A percentile compares a stretch with the other conserved stretches of the same genome.
phyloP scores from a whole-genome alignment of 2,113 vertebrate species.

The Pao palembangensis region DNA sequence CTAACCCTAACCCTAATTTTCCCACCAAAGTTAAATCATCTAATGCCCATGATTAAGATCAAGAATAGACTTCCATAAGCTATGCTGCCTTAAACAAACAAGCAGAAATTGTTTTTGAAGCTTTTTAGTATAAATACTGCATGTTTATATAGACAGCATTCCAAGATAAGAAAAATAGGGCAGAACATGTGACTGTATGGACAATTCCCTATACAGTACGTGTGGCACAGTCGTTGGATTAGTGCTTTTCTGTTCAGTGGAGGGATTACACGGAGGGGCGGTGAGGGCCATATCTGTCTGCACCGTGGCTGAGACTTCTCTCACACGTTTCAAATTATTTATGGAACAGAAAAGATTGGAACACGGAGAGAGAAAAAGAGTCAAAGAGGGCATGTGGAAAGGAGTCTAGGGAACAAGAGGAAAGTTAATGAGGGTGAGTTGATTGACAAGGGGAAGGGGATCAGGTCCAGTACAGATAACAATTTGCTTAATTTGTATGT shows the following conservation, averaged over 20 bases:
- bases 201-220: constrained; percentile 28
- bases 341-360: constrained; percentile 33
- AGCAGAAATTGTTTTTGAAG: neutral
- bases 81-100: constrained; percentile 1
- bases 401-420: constrained; percentile 20
- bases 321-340: constrained; percentile 56
- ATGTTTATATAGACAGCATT: constrained; percentile 10
- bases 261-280: constrained; percentile 59
- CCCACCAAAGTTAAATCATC: neutral
- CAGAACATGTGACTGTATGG: constrained; percentile 30
- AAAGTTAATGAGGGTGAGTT: constrained; percentile 32
- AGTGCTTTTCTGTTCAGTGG: constrained; percentile 27
- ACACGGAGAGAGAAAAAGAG: neutral
- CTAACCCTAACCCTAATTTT: neutral
- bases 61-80: neutral
- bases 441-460: constrained; percentile 30
- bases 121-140: neutral
- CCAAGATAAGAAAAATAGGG: constrained; percentile 8
- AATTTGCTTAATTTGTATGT: neutral
- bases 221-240: constrained; percentile 47
- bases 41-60: constrained; percentile 3
- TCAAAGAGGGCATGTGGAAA: constrained; percentile 3
- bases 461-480: constrained; percentile 9
- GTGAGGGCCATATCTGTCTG: constrained; percentile 38
- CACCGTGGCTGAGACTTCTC: constrained; percentile 43